Evolutionary conservation across 2,113 vertebrate species (phyloP), one percentile per base, ranked within the genome.

Genomic region (Podiceps cristatus): DNA sequence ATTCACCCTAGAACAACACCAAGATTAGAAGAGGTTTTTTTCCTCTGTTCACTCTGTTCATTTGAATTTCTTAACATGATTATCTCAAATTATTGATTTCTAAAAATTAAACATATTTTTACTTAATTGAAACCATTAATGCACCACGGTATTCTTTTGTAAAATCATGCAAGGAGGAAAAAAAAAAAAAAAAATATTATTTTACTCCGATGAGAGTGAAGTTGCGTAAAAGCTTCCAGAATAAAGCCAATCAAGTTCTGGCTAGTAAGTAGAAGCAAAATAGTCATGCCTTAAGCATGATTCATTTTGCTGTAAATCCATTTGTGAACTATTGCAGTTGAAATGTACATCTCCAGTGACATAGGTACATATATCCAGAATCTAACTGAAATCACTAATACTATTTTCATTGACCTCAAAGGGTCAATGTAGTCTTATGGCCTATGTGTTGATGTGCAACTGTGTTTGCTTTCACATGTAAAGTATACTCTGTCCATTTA

Each of bases 11-110:
- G 94, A 96, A 59, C 44, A 94, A 63, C 56, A 76, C 20, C 28
- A 73, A 64, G 63, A 84, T 86, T 83, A 88, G n/a, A 96, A 62
- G 20, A 62, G 10, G 13, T 86, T 86, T 96, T 96, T 88, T 96
- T 88, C 42, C 47, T 88, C 59, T 77, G 11, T 77, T 92, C 42
- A 56, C 67, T 80, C 33, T 59, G 16, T 55, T 74, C 18, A 69
- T 80, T 88, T 90, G 13, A 88, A 86, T 47, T 92, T 88, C 29
- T 69, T 49, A 74, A 90, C 19, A 59, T 29, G 5, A 88, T 80
- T 92, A 40, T 40, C 83, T 68, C 13, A 81, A 86, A 71, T 67
- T 88, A 88, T 86, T 90, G 28, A 55, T 53, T 94, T 86, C 68
- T 17, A 64, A 7, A 92, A 90, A 73, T 76, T 18, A 68, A 92